Evolutionary conservation across 1,140 invertebrate genomes (phyloP).

Genomic region (Drosophila kanapiae): DNA sequence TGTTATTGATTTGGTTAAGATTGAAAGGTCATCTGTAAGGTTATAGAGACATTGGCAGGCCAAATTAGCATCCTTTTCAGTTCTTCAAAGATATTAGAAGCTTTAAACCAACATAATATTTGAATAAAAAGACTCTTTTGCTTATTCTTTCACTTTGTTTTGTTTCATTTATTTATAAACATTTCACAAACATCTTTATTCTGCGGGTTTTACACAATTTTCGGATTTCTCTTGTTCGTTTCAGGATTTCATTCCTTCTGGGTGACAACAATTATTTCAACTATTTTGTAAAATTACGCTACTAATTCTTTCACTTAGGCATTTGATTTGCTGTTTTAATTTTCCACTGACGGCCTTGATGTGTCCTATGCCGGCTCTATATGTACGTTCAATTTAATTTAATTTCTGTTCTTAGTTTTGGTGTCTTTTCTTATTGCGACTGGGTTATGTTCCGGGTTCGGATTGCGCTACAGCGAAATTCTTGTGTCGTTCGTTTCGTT

Average conservation of each 20-base stretch:
- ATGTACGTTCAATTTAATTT: slow-evolving; percentile 21
- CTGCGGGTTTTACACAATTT: slow-evolving; percentile 74
- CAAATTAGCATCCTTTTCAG: too few relatives aligned
- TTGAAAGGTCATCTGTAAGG: too few relatives aligned
- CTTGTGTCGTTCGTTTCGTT: slow-evolving; percentile 28
- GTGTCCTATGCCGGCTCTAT: slow-evolving; percentile 28
- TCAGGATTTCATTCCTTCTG: slow-evolving; percentile 47
- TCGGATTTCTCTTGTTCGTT: slow-evolving; percentile 47
- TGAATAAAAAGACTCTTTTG: slow-evolving; percentile 16
- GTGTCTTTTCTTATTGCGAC: slow-evolving; percentile 38
- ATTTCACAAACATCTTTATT: slow-evolving; percentile 80
- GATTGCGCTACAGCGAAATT: slow-evolving; percentile 56
- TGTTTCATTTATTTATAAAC: slow-evolving; percentile 75
- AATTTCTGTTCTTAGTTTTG: slow-evolving; percentile 51
- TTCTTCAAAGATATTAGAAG: too few relatives aligned
- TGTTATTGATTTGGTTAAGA: too few relatives aligned
- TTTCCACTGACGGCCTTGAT: slow-evolving; percentile 37
- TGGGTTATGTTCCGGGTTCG: slow-evolving; percentile 41
- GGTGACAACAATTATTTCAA: slow-evolving; percentile 82
- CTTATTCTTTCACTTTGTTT: slow-evolving; percentile 51
- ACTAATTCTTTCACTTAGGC: slow-evolving; percentile 57
- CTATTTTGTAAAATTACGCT: slow-evolving; percentile 80
- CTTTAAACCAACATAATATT: background rate
- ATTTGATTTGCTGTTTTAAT: slow-evolving; percentile 42
- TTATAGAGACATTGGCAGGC: too few relatives aligned